Conservation (phyloP, 53 echinoderm and acorn worm genomes). For the Astropecten irregularis region DNA sequence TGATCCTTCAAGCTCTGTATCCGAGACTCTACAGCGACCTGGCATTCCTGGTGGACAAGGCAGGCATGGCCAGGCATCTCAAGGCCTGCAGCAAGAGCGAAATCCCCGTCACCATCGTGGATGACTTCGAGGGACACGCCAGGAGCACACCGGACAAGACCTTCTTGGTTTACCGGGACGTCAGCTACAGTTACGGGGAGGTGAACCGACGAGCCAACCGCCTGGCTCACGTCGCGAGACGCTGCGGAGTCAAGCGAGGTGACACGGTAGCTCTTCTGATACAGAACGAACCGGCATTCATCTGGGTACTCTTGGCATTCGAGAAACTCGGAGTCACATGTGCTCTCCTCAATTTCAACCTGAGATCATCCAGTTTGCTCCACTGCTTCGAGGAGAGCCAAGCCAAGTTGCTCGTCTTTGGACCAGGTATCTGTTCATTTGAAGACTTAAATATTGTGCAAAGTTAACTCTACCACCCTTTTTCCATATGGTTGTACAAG, state of each 20-base stretch:
- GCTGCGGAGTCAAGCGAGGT: slow-evolving; percentile 72
- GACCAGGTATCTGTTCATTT: slow-evolving; percentile 82
- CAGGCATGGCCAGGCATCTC: slow-evolving; percentile 61
- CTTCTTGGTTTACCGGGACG: slow-evolving; percentile 80
- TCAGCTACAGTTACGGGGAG: slow-evolving; percentile 75
- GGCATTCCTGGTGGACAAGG: slow-evolving; percentile 67
- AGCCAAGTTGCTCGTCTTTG: slow-evolving; percentile 79
- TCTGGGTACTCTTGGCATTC: slow-evolving; percentile 87
- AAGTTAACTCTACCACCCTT: not conserved
- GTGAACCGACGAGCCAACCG: slow-evolving; percentile 82
- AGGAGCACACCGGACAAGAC: slow-evolving; percentile 65
- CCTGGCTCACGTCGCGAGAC: slow-evolving; percentile 68
- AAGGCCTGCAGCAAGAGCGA: slow-evolving; percentile 51
- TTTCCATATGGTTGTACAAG: not conserved
- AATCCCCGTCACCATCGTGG: slow-evolving; percentile 74
- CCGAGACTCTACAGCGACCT: slow-evolving; percentile 74
- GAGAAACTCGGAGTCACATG: slow-evolving; percentile 94
- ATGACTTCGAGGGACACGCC: slow-evolving; percentile 72
- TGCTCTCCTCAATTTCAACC: slow-evolving; percentile 89
- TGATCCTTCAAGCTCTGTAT: slow-evolving; percentile 56
- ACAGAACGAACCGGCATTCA: slow-evolving; percentile 87
- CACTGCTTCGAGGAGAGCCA: slow-evolving; percentile 88
- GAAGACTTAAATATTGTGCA: not conserved
- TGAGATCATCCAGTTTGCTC: slow-evolving; percentile 72
- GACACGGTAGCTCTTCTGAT: slow-evolving; percentile 90